Percentiles rank a stretch among this genome's conserved stretches.
Conservation (phyloP, 23 tunicate genomes). For the Trididemnum clinides region DNA sequence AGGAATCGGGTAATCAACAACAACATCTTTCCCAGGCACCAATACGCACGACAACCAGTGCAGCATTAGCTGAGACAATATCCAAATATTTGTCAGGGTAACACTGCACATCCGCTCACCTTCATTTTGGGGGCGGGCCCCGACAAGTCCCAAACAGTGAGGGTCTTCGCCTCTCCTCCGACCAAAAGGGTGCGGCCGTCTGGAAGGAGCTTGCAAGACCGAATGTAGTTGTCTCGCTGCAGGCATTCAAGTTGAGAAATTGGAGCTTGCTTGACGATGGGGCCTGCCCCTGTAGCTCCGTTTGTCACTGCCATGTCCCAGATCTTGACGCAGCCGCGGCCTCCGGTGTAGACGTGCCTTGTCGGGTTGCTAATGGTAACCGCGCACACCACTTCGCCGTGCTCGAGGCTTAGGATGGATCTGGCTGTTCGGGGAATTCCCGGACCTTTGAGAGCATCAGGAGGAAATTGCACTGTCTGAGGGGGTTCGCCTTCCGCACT, state of each 20-base stretch:
- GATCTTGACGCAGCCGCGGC: constrained; percentile 94
- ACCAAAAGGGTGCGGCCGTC: constrained; percentile 90
- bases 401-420: constrained; percentile 66
- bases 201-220: constrained; percentile 89
- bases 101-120: too few species aligned
- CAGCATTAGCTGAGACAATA: too few species aligned
- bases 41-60: too few species aligned
- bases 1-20: too few species aligned
- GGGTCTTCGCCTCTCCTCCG: constrained; percentile 92
- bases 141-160: constrained; percentile 89
- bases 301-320: constrained; percentile 82
- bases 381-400: constrained; percentile 98
- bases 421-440: constrained; percentile 86
- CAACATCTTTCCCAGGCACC: too few species aligned
- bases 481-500: constrained; percentile 93
- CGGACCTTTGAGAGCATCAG: constrained; percentile 82
- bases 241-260: constrained; percentile 89
- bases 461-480: constrained; percentile 90
- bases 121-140: constrained; percentile 49
- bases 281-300: constrained; percentile 11
- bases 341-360: constrained; percentile 93
- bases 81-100: too few species aligned
- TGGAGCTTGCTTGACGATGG: constrained; percentile 72
- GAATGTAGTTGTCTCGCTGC: constrained; percentile 81
- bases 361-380: constrained; percentile 94